A percentile compares a stretch with the other conserved stretches of the same genome.
Conservation (phyloP, 2,888 invertebrate genomes). For the Cylloceria caligata region DNA sequence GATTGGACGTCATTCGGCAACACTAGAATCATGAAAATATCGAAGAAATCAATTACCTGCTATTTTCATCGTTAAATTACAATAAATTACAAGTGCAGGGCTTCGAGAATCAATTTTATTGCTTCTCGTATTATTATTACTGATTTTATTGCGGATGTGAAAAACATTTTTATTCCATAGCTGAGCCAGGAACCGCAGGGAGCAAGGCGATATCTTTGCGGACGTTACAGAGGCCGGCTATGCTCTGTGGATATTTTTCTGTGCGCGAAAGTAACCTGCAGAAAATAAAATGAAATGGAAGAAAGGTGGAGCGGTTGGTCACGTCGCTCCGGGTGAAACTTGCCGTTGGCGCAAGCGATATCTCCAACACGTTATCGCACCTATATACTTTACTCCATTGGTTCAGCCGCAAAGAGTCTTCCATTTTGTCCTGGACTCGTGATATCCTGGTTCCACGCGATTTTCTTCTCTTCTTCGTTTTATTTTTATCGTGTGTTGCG, state of each 20-base stretch:
- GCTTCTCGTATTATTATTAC: not conserved
- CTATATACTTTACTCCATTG: conserved; percentile 42
- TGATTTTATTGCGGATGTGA: conserved; percentile 1
- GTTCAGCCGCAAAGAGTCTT: conserved; percentile 53
- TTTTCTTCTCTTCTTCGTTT: conserved; percentile 19
- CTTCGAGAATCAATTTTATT: not conserved
- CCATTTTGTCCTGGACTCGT: conserved; percentile 46
- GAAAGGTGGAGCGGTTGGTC: conserved; percentile 63
- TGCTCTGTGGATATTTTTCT: conserved; percentile 25
- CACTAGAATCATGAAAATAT: too few species aligned
- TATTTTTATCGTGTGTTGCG: conserved; percentile 35
- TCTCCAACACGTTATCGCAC: conserved; percentile 51
- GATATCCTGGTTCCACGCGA: conserved; percentile 50
- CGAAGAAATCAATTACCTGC: not conserved
- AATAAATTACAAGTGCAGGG: not conserved
- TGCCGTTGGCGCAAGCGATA: conserved; percentile 22
- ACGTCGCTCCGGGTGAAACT: conserved; percentile 36
- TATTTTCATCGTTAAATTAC: not conserved
- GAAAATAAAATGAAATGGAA: conserved; percentile 62
- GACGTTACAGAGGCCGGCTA: conserved; percentile 4
- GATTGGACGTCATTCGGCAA: not conserved
- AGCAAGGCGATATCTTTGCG: conserved; percentile 57
- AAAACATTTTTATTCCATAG: conserved; percentile 3
- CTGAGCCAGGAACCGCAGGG: conserved; percentile 12
- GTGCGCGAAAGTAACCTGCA: conserved; percentile 67